phyloP scores from a whole-genome alignment of 2,113 vertebrate species.

The Ophthalmolycus amberensis region DNA sequence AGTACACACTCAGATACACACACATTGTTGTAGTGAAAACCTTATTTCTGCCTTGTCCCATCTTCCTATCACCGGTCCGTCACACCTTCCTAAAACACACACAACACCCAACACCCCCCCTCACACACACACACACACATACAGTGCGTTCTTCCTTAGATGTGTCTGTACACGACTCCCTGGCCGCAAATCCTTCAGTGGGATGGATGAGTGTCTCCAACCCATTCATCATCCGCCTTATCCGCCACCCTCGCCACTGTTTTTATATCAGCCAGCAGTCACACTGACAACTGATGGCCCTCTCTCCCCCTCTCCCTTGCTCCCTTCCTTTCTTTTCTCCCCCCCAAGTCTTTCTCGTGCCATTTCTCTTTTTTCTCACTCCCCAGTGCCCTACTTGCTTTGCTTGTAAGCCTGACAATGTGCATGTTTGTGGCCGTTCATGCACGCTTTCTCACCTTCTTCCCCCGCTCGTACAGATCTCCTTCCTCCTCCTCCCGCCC shows the following conservation, averaged over 20 bases:
- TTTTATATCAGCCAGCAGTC: constrained; percentile 87
- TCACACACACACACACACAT: constrained; percentile 33
- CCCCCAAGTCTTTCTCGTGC: constrained; percentile 57
- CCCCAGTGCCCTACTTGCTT: constrained; percentile 65
- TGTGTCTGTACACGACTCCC: constrained; percentile 84
- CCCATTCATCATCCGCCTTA: constrained; percentile 86
- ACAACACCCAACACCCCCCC: constrained; percentile 17
- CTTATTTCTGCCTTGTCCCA: constrained; percentile 67
- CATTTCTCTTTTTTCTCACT: constrained; percentile 72
- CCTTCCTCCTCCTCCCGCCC: constrained; percentile 37
- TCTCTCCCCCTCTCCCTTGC: constrained; percentile 52
- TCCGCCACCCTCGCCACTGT: constrained; percentile 82
- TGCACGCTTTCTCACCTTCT: constrained; percentile 35
- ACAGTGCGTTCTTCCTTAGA: constrained; percentile 73
- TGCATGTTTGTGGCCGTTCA: constrained; percentile 61
- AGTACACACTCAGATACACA: constrained; percentile 41
- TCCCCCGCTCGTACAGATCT: constrained; percentile 35
- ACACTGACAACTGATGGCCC: constrained; percentile 85
- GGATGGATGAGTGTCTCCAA: constrained; percentile 84
- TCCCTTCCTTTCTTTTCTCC: constrained; percentile 36
- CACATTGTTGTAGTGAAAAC: constrained; percentile 47
- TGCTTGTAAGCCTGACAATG: constrained; percentile 55
- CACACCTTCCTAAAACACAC: constrained; percentile 64
- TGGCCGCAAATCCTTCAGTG: constrained; percentile 83
- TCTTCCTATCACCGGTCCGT: constrained; percentile 70